Conservation (phyloP, 2,113 vertebrate species). For the Miniopterus natalensis region DNA sequence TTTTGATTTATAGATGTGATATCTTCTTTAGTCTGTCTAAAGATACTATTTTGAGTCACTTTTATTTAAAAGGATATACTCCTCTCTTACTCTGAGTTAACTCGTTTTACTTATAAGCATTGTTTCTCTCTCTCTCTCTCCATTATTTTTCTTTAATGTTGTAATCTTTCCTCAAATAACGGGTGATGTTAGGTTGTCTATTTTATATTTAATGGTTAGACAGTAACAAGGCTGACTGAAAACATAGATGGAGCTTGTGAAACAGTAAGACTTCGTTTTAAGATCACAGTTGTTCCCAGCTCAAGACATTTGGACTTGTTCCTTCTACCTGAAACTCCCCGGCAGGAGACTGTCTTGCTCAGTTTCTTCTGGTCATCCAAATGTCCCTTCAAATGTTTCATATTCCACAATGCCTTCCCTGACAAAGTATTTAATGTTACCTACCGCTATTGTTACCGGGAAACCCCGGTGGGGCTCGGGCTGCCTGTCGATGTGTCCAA, state of each 20-base stretch:
- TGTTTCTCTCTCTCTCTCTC: neutral
- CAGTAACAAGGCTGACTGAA: neutral
- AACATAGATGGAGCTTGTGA: neutral
- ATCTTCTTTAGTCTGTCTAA: neutral
- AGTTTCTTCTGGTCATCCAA: neutral
- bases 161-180: neutral
- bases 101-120: neutral
- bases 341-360: neutral
- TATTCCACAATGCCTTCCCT: neutral
- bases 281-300: neutral
- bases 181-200: neutral
- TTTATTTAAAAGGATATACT: neutral
- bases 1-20: neutral
- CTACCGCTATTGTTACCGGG: neutral
- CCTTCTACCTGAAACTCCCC: neutral
- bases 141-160: neutral
- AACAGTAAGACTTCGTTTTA: neutral
- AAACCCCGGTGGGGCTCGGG: too few species aligned
- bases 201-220: constrained; percentile 3
- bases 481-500: too few species aligned
- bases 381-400: neutral
- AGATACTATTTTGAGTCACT: neutral
- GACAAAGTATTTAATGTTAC: neutral
- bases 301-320: neutral
- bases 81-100: neutral